A percentile compares a stretch with the other conserved stretches of the same genome.
Evolutionary conservation across 2,113 vertebrate genomes (phyloP).

Genomic region (Eidolon helvum): DNA sequence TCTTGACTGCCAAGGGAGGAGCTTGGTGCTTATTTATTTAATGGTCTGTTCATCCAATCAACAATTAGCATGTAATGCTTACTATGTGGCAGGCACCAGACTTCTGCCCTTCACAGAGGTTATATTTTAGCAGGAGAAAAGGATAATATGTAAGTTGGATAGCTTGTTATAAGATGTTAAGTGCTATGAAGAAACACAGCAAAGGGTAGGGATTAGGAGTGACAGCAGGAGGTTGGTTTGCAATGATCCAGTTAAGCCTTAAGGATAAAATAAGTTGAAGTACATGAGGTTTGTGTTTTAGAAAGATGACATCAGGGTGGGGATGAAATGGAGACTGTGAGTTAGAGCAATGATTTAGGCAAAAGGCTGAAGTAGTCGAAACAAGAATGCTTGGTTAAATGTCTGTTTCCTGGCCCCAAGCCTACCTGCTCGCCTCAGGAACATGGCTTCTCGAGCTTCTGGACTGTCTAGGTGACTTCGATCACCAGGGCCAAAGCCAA

Average conservation of each 20-base stretch:
- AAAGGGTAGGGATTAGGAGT: not conserved
- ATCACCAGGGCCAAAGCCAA: slow-evolving; percentile 74
- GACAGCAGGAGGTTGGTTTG: not conserved
- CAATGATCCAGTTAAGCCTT: not conserved
- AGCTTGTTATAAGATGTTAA: not conserved
- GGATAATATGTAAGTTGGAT: not conserved
- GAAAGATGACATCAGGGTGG: not conserved
- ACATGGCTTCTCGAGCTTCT: slow-evolving; percentile 78
- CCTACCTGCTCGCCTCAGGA: slow-evolving; percentile 75
- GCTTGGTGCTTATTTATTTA: not conserved
- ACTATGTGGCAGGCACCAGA: not conserved
- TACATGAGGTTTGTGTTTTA: not conserved
- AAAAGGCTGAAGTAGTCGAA: not conserved
- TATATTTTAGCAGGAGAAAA: slow-evolving; percentile 5
- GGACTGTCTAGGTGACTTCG: slow-evolving; percentile 76
- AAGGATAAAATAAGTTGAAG: not conserved
- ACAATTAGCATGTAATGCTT: not conserved
- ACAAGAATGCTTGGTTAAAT: not conserved
- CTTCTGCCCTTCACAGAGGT: not conserved
- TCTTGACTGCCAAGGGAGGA: not conserved
- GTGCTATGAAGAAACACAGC: not conserved
- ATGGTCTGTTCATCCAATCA: not conserved
- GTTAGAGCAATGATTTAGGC: not conserved
- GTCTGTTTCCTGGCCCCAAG: not conserved
- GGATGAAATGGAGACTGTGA: not conserved